Evolutionary conservation across 2,797 vertebrate genomes (phyloP), one percentile per base, ranked within the genome.

Genomic region (Mallotus villosus): DNA sequence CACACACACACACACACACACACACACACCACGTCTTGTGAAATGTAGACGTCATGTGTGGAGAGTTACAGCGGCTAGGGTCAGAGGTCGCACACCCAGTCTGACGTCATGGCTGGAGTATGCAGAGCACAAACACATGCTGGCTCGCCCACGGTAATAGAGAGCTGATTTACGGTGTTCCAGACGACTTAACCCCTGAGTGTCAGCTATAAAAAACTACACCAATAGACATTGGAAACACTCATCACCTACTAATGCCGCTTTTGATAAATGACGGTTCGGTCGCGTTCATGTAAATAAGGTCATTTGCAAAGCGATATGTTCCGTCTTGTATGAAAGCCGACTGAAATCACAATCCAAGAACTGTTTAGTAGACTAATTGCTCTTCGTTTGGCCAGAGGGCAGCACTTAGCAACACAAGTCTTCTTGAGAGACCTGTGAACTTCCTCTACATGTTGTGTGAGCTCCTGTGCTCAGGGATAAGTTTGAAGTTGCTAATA

Each of bases 71-170:
- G 83, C 77, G 67, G 70, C 49, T 2, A 0, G 79, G 87, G 87
- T 90, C 88, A 81, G 9, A 70, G 89, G 85, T 88, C 85, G 85
- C 3, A 9, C 68, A 74, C 81, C 74, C 81, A 86, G 70, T 46
- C 74, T 91, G 90, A 91, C 90, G 85, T 91, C 88, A 91, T 63
- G 24, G 77, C 82, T 82, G 0, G 12, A 84, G 81, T 74, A 89
- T 84, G 84, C 73, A 29, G 67, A 78, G 78, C 55, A 69, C 78
- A 88, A 90, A 84, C 85, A 85, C 70, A 81, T 81, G 83, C 73
- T 74, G 58, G 65, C 61, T 67, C 80, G 63, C 63, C 55, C 67
- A 68, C 41, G 0, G 81, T 78, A 83, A 84, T 83, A 83, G 75
- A 81, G 3, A 21, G 8, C n/a, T 82, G 72, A 86, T 85, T 86